These are phyloP conservation scores for Cyanistes caeruleus DNA, from an alignment of 2,113 vertebrate species.

Conservation along the genomic window DNA sequence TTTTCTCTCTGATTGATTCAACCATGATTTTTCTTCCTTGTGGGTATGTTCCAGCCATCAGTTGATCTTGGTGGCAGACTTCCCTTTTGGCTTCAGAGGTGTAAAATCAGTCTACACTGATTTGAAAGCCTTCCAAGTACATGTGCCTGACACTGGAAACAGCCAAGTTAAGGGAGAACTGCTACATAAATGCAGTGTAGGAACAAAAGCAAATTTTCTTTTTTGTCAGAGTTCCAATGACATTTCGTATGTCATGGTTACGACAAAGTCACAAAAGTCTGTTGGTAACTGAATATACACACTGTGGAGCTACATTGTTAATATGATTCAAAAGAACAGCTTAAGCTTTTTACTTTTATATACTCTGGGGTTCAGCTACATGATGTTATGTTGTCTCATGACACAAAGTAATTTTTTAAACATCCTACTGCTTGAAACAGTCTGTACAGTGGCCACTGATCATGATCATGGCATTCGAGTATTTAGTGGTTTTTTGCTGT, in stretches of 20 bases:
- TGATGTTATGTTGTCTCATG: fast-evolving
- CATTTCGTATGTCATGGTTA: neutral
- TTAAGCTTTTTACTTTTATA: neutral
- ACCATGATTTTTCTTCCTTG: neutral
- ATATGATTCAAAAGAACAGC: neutral
- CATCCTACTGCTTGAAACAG: neutral
- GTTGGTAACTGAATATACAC: neutral
- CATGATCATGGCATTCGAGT: neutral
- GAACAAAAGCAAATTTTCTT: neutral
- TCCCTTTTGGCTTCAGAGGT: constrained; percentile 4
- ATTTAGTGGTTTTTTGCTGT: neutral
- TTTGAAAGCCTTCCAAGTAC: constrained; percentile 19
- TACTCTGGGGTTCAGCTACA: neutral
- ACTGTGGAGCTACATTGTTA: neutral
- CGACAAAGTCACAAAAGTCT: neutral
- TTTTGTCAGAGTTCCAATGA: neutral
- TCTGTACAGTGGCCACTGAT: fast-evolving
- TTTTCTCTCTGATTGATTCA: neutral
- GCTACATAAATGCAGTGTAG: neutral
- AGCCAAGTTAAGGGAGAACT: neutral
- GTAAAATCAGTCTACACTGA: neutral
- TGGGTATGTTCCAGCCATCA: neutral
- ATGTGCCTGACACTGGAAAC: neutral
- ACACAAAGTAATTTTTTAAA: neutral
- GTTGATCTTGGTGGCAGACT: constrained; percentile 11